Evolutionary conservation across 1,140 invertebrate species (phyloP).

Genomic region (Apis laboriosa): DNA sequence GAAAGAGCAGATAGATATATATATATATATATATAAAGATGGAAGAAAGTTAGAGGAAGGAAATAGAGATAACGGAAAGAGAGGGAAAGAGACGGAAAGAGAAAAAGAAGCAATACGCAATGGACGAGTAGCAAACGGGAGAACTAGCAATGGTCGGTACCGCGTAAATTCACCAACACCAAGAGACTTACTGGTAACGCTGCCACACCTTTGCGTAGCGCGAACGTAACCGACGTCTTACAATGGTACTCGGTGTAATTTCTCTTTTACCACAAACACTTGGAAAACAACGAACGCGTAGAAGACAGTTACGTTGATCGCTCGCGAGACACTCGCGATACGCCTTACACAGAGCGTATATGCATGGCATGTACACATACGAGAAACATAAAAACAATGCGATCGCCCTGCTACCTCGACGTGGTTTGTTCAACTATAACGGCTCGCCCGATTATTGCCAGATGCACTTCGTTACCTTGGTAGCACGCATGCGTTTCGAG

Average conservation of each 20-base stretch:
- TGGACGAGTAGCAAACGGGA: neutral
- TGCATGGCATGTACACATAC: conserved; percentile 54
- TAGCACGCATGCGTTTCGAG: conserved; percentile 57
- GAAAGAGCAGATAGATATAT: neutral
- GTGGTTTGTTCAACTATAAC: conserved; percentile 62
- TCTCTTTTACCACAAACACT: conserved; percentile 9
- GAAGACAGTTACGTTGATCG: conserved; percentile 29
- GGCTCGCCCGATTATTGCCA: conserved; percentile 43
- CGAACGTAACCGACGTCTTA: neutral
- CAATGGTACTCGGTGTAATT: neutral
- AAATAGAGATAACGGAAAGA: neutral
- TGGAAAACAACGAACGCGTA: conserved; percentile 4
- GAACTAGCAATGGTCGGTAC: conserved; percentile 31
- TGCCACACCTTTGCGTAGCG: conserved; percentile 39
- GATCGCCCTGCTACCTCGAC: conserved; percentile 66
- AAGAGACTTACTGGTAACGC: conserved; percentile 40
- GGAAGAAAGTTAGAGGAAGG: neutral
- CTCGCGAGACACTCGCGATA: conserved; percentile 37
- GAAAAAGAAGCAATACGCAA: neutral
- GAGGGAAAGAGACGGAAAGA: too few species aligned
- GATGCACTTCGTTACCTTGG: conserved; percentile 39
- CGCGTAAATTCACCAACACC: conserved; percentile 19
- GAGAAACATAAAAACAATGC: conserved; percentile 69
- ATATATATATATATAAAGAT: neutral
- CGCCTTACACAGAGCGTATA: conserved; percentile 44